Evolutionary conservation across 92 coral and sea anemone genomes (phyloP), one percentile per base, ranked within the genome.

Genomic region (Diadumene lineata): DNA sequence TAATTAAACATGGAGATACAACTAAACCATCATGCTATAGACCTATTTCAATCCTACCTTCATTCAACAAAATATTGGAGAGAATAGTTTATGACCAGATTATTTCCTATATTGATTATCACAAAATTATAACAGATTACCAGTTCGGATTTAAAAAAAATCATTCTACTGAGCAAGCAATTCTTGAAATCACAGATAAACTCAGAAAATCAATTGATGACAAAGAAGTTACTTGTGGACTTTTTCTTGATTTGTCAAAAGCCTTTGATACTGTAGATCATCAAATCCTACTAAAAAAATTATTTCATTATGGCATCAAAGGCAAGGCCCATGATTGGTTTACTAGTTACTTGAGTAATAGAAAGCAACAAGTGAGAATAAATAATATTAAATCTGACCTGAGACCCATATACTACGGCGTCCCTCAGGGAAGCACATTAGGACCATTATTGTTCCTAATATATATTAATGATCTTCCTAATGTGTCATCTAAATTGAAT

Each of bases 241-340:
- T 88, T 57, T 87, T 83, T 60, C 67, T 84, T 23, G 84, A 87
- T 30, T 70, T 84, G 31, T 63, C 84, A 17, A 87, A 87, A 64
- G 93, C 89, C 13, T 88, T 84, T 61, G 93, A 79, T 56, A 88
- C 84, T 0, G 80, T 84, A 4, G 79, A 75, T n/a, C n/a, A n/a
- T n/a, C n/a, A n/a, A n/a, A n/a, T n/a, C n/a, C n/a, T n/a, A n/a
- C n/a, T n/a, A n/a, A n/a, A n/a, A n/a, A n/a, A n/a, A n/a, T n/a
- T n/a, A n/a, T n/a, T n/a, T n/a, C 51, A 62, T 32, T 89, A 89
- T 89, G 85, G 89, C 2, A 69, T 84, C n/a, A 67, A 77, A 55
- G 93, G 85, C 19, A 13, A 10, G 34, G 77, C 87, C 19, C 69
- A 70, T 60, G 53, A 50, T 50, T 88, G 92, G 89, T 79, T 84